Evolutionary conservation across 2,797 vertebrate species (phyloP).

Genomic region (Gymnothorax reevesii): DNA sequence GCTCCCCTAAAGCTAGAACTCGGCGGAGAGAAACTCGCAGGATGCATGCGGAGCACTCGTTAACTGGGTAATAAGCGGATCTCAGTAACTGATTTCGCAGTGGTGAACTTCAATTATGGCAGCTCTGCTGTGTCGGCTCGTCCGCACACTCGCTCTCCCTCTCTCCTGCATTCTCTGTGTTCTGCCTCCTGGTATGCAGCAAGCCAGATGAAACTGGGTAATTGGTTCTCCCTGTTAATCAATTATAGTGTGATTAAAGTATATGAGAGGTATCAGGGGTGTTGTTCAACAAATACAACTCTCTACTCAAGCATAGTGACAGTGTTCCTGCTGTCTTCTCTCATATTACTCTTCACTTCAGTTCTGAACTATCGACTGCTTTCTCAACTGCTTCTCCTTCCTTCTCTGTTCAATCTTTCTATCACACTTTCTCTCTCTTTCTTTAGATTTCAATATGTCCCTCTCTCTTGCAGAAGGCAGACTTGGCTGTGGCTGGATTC

Average conservation of each 20-base stretch:
- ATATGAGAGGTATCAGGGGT: slow-evolving; percentile 61
- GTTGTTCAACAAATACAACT: slow-evolving; percentile 55
- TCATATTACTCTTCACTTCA: slow-evolving; percentile 9
- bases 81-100: slow-evolving; percentile 70
- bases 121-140: slow-evolving; percentile 55
- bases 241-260: slow-evolving; percentile 71
- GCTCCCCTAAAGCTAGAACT: slow-evolving; percentile 26
- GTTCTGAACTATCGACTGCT: slow-evolving; percentile 35
- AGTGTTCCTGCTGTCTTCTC: background rate
- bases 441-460: background rate
- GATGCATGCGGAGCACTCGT: slow-evolving; percentile 54
- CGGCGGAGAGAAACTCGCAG: slow-evolving; percentile 22
- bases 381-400: slow-evolving; percentile 42
- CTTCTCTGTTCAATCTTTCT: slow-evolving; percentile 35
- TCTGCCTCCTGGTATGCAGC: slow-evolving; percentile 40
- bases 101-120: slow-evolving; percentile 71
- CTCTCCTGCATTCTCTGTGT: background rate
- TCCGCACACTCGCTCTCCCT: slow-evolving; percentile 44
- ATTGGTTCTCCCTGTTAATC: slow-evolving; percentile 70
- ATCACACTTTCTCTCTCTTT: slow-evolving; percentile 9
- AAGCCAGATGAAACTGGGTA: slow-evolving; percentile 61
- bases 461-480: slow-evolving; percentile 80
- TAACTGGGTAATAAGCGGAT: slow-evolving; percentile 67
- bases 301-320: slow-evolving; percentile 28
- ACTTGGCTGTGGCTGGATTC: slow-evolving; percentile 90